Base-by-base conservation (phyloP, 2,113 vertebrate species). In the Tychaedon coryphoeus region DNA sequence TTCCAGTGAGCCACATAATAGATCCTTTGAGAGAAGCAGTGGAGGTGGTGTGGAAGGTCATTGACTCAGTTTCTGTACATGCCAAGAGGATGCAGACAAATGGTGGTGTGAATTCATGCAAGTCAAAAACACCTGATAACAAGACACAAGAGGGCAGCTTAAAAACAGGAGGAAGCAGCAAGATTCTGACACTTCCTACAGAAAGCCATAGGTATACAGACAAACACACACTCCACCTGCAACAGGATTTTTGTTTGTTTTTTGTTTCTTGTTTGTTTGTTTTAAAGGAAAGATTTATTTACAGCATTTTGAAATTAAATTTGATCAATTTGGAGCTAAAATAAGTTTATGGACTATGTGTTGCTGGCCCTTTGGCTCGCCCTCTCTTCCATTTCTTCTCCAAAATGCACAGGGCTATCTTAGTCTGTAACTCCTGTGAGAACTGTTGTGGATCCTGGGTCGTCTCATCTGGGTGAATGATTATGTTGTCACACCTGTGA, bases 21-120 rank as follows among this genome's bases (percentile, higher is more conserved):
- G 92, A 83, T 78, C 87, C 96, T 97, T 97, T 97, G 93, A 97
- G 93, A 92, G 62, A 34, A 90, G 80, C 71, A 67, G 88, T 81
- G 66, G 77, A 97, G 95, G 79, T 94, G 93, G 82, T 60, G 60
- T 95, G 81, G 95, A 97, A 94, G 93, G 95, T 96, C 92, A 88
- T 93, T 92, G 90, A 90, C 73, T 90, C 72, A 76, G 76, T 74
- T 84, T 92, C 91, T 86, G 62, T 70, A 83, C 86, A 82, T 66
- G 77, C 86, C 82, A 93, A 96, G 56, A 85, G 79, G 79, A 92
- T 92, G 85, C 64, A 94, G 87, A 57, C 20, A 1, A 91, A 87
- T 0, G 56, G 66, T 80, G 82, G 72, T 64, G 72, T 88, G 76
- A 94, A 96, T 90, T 93, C 78, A 71, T 42, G 57, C 82, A 88